A percentile compares a stretch with the other conserved stretches of the same genome.
Conservation (phyloP, 2,888 invertebrate species). For the Tiliacea aurago region DNA sequence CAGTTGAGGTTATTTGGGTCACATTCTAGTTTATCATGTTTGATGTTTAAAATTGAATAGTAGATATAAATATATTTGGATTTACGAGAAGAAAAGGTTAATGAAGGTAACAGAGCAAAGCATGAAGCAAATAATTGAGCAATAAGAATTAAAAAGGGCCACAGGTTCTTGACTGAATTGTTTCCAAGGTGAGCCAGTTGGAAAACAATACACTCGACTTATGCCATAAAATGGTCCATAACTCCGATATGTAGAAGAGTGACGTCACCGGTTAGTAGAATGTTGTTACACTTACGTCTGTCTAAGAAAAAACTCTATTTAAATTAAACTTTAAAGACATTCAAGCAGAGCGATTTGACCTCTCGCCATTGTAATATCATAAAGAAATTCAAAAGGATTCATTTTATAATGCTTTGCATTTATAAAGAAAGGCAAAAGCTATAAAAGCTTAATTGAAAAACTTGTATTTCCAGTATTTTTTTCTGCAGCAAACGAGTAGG, state of each 20-base stretch:
- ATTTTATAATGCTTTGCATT: neutral
- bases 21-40: constrained; percentile 13
- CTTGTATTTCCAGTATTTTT: constrained; percentile 24
- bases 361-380: neutral
- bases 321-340: neutral
- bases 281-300: neutral
- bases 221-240: constrained; percentile 53
- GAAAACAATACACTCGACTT: constrained; percentile 53
- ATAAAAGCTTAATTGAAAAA: constrained; percentile 9
- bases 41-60: constrained; percentile 2
- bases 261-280: constrained; percentile 48
- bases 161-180: constrained; percentile 17
- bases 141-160: constrained; percentile 35
- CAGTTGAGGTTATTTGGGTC: constrained; percentile 29
- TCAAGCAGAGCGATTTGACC: neutral
- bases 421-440: neutral
- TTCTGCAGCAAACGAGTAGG: neutral
- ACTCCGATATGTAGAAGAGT: constrained; percentile 37
- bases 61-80: neutral
- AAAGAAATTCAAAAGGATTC: neutral
- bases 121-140: constrained; percentile 18
- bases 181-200: constrained; percentile 61
- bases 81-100: neutral
- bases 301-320: neutral
- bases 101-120: neutral